Evolutionary conservation across 2,888 invertebrate species (phyloP).

Genomic region (Nematopogon swammerdamellus): DNA sequence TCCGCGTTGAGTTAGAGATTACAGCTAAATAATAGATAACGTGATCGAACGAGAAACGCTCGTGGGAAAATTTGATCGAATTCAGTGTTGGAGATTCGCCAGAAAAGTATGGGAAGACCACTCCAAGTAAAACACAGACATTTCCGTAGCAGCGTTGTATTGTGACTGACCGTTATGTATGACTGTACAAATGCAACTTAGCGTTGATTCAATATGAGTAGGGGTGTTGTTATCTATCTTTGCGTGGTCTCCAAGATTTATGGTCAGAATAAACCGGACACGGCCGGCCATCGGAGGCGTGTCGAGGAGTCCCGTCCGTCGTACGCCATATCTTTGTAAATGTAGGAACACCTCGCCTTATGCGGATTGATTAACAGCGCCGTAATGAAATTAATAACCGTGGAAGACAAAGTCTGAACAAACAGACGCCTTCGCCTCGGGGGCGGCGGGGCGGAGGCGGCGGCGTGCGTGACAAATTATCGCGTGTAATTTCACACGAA

Average conservation of each 20-base stretch:
- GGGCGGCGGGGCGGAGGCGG: conserved; percentile 7
- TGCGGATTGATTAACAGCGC: conserved; percentile 41
- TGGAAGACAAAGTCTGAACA: conserved; percentile 24
- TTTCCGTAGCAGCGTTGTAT: too few relatives aligned
- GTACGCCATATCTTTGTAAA: not conserved
- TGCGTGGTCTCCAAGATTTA: not conserved
- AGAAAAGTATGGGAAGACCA: too few relatives aligned
- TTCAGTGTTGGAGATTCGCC: too few relatives aligned
- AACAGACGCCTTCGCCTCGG: conserved; percentile 27
- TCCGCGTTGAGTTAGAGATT: not conserved
- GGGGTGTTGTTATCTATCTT: too few relatives aligned
- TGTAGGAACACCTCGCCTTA: not conserved
- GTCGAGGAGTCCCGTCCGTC: not conserved
- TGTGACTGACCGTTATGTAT: too few relatives aligned
- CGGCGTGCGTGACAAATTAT: conserved; percentile 41
- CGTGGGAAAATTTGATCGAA: not conserved
- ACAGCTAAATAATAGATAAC: too few relatives aligned
- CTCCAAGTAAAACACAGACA: too few relatives aligned
- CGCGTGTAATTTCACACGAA: conserved; percentile 44
- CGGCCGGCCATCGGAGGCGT: not conserved
- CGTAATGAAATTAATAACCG: conserved; percentile 52
- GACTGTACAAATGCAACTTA: too few relatives aligned
- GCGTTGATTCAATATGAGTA: too few relatives aligned
- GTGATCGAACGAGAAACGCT: not conserved
- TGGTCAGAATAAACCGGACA: too few relatives aligned